These are phyloP conservation scores for Dasyornis broadbenti DNA, from an alignment of 2,113 vertebrate species.

Conservation along the genomic window DNA sequence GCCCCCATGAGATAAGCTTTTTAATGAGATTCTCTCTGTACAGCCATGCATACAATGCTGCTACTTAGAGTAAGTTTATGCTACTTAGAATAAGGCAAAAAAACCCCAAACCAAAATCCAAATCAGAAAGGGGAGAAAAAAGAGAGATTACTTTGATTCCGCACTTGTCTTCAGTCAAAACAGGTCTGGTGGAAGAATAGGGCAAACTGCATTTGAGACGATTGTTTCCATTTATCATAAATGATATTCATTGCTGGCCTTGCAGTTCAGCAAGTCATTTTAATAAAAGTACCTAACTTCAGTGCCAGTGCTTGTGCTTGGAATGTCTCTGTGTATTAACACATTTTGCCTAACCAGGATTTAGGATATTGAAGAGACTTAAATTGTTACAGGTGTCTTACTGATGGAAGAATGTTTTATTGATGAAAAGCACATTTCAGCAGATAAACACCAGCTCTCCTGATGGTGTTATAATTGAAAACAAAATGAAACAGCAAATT, in stretches of 20 bases:
- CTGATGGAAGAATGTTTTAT: slow-evolving; percentile 2
- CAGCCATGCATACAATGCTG: not conserved
- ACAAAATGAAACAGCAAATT: slow-evolving; percentile 7
- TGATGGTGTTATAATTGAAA: slow-evolving; percentile 31
- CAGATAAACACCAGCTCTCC: slow-evolving; percentile 2
- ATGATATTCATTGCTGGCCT: not conserved
- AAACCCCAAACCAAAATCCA: not conserved
- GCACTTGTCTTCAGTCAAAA: not conserved
- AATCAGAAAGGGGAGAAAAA: not conserved
- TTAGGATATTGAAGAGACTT: not conserved
- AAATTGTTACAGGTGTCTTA: not conserved
- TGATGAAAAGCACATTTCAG: slow-evolving; percentile 1
- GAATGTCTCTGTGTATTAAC: not conserved
- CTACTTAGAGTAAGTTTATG: not conserved
- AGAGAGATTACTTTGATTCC: not conserved
- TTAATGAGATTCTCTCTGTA: not conserved
- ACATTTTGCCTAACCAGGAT: not conserved
- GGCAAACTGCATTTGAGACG: not conserved
- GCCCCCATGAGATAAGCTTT: not conserved
- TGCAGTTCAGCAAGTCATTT: not conserved
- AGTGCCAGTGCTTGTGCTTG: not conserved
- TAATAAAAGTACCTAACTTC: not conserved
- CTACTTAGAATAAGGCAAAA: not conserved
- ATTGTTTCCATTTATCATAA: slow-evolving; percentile 21
- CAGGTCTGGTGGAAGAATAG: not conserved